Base-by-base conservation (phyloP, 2,113 vertebrate species). In the Triplophysa siluroides region DNA sequence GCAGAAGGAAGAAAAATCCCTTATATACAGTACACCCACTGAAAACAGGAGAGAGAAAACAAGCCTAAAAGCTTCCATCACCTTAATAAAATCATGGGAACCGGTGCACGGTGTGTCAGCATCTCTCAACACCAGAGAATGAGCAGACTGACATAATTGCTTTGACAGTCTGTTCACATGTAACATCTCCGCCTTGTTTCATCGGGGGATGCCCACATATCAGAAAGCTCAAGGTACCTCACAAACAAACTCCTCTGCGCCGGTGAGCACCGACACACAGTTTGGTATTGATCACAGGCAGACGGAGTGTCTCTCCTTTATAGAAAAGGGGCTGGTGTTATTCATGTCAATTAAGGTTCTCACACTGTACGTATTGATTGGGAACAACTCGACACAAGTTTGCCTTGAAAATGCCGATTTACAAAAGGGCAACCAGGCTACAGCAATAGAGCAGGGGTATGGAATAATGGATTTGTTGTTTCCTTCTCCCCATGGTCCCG, bases 151-250 rank as follows among this genome's bases (percentile, higher is more conserved):
- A 95, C 90, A 86, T 87, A 96, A 95, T 92, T 84, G 88, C 90
- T 91, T 70, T 94, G 95, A 95, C 93, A 95, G 91, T 85, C 92
- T 91, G 89, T 91, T 94, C 92, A 91, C 84, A 93, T 92, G 91
- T 93, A 94, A 94, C 95, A 92, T 93, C 91, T 88, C 91, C 87
- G 85, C 83, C 90, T 84, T 86, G 89, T 89, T 91, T 86, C 90
- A 54, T 69, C 83, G 91, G 91, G 91, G 92, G 90, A 87, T 88
- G 91, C 90, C 78, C 70, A 85, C 89, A 86, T 93, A 94, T 88
- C 89, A 90, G 91, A 90, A 91, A 91, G 90, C 87, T 14, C 19
- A 90, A 89, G 92, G 90, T 88, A 89, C 89, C 76, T 88, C 79
- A 90, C n/a, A 90, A 87, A 86, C 82, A 80, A 82, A 80, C 66